phyloP scores from a whole-genome alignment of 2,888 invertebrate species.

The Tenodera sinensis region DNA sequence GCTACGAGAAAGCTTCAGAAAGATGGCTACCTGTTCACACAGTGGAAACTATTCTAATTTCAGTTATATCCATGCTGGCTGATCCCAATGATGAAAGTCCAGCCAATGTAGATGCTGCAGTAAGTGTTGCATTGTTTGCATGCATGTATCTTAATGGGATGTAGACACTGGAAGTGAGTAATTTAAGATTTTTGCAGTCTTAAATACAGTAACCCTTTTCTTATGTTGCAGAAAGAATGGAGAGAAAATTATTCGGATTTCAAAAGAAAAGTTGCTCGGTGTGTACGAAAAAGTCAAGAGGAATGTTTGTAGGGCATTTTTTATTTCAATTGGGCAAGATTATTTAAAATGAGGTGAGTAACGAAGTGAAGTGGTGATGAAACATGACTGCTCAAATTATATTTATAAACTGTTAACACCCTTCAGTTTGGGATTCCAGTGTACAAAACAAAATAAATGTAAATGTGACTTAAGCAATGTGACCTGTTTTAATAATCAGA shows the following conservation, averaged over 20 bases:
- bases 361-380: no score
- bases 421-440: background rate
- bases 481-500: background rate
- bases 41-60: conserved; percentile 97
- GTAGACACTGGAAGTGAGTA: background rate
- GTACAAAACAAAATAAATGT: background rate
- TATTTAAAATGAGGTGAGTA: conserved; percentile 26
- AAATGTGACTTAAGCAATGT: background rate
- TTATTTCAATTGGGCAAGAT: conserved; percentile 20
- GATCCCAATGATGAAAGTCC: conserved; percentile 99
- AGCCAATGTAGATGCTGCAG: conserved; percentile 98
- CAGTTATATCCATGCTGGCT: conserved; percentile 98
- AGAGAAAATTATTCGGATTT: conserved; percentile 95
- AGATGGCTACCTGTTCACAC: conserved; percentile 99
- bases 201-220: background rate
- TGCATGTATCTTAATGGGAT: background rate
- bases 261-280: conserved; percentile 95
- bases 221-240: conserved; percentile 88
- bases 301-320: conserved; percentile 76
- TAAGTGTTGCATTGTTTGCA: conserved; percentile 52
- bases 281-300: conserved; percentile 98
- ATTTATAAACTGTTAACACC: background rate
- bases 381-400: background rate
- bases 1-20: conserved; percentile 96
- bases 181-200: background rate